Conservation (phyloP, 2,113 vertebrate genomes). For the Zapus hudsonius region DNA sequence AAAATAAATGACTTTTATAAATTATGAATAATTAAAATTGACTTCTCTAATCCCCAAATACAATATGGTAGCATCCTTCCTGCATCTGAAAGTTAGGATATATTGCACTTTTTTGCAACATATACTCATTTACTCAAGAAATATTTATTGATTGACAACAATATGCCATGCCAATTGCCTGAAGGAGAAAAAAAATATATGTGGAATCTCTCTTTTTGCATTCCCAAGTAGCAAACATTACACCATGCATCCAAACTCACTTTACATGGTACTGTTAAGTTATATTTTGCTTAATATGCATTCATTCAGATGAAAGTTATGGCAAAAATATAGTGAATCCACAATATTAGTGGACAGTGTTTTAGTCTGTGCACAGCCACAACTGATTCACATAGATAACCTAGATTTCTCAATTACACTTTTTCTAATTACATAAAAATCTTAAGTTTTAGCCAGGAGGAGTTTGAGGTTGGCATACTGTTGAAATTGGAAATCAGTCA, state of each 20-base stretch:
- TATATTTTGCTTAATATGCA: neutral
- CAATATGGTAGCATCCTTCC: neutral
- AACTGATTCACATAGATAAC: neutral
- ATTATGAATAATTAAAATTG: slow-evolving; percentile 3
- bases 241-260: too few species aligned
- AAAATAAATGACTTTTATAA: neutral
- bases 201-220: too few species aligned
- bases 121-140: neutral
- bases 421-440: neutral
- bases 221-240: too few species aligned
- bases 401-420: neutral
- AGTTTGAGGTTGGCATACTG: neutral
- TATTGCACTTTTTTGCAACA: neutral
- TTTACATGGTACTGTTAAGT: too few species aligned
- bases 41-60: neutral
- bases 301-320: neutral
- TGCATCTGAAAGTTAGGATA: neutral
- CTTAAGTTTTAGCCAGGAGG: neutral
- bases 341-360: neutral
- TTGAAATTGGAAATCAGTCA: neutral
- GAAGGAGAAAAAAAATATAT: too few species aligned
- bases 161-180: neutral
- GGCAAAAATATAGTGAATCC: neutral
- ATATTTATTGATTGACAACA: neutral
- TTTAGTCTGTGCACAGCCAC: neutral